Percentiles rank a stretch among this genome's conserved stretches.
Evolutionary conservation across 2,113 vertebrate genomes (phyloP).

Genomic region (Forbesichthys papilliferus): DNA sequence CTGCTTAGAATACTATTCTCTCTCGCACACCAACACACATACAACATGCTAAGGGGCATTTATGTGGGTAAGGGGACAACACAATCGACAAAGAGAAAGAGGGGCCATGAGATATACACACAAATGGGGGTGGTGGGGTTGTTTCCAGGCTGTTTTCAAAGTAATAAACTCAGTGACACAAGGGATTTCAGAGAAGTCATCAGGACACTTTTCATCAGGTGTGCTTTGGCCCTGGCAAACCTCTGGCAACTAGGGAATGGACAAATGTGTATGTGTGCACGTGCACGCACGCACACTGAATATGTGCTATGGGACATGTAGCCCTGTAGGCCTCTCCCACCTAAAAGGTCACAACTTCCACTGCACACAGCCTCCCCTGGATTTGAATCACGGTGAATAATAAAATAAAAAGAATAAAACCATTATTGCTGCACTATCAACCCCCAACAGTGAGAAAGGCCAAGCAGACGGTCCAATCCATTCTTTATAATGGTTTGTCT

Average conservation of each 20-base stretch:
- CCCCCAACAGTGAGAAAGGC: slow-evolving; percentile 12
- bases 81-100: neutral
- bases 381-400: neutral
- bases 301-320: slow-evolving; percentile 6
- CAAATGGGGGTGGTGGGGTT: neutral
- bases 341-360: slow-evolving; percentile 11
- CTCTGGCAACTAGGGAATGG: neutral
- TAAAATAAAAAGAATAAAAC: slow-evolving; percentile 14
- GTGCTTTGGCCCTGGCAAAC: neutral
- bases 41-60: too few relatives aligned
- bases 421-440: slow-evolving; percentile 21
- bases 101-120: neutral
- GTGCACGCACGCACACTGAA: slow-evolving; percentile 10
- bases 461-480: slow-evolving; percentile 12
- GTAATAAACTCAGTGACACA: neutral
- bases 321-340: neutral
- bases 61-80: too few relatives aligned
- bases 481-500: slow-evolving; percentile 39
- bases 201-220: neutral
- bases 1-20: neutral
- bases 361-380: neutral
- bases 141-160: slow-evolving; percentile 19
- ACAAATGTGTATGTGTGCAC: neutral
- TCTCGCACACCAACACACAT: neutral
- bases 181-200: slow-evolving; percentile 29